Base-by-base conservation (phyloP, 2,113 vertebrate species). In the Mesocricetus auratus region DNA sequence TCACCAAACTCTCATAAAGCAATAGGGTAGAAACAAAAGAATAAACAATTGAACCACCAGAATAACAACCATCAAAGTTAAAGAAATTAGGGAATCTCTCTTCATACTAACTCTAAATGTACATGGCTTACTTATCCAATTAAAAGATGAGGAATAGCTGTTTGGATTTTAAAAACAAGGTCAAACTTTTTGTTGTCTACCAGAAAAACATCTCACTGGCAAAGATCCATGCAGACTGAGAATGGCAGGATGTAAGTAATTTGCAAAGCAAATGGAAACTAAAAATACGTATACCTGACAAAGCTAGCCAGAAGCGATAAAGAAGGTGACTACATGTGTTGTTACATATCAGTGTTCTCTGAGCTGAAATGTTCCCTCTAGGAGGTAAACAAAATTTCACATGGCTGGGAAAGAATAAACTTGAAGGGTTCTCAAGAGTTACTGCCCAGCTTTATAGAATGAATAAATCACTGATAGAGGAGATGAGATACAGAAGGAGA, bases 51-150 rank as follows among this genome's bases (percentile, higher is more conserved):
- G 45, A 36, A 22, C 21, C 42, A 86, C 45, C 17, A 68, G 64
- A 86, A 50, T 50, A 50, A n/a, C 1, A 66, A 86, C 13, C 58
- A 62, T 83, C 81, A 62, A 62, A 62, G 81, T 83, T 83, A 42
- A 50, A 83, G 22, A 83, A 83, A 62, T 62, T 62, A 83, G 58
- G 62, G 24, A 68, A 50, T 86, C 85, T 47, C 19, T 50, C 31
- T 68, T 50, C 45, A 68, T 69, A 68, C 47, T 86, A 86, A 36
- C 45, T 36, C 64, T 50, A 36, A 86, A 68, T 24, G 64, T 68
- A 50, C 62, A 86, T 69, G 85, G 62, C 64, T 68, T 86, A 86
- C 68, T 86, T 86, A 69, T 69, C 64, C 64, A 86, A 86, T 86
- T 86, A 50, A 86, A 86, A n/a, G 42, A 69, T 69, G 45, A 47